Conservation (phyloP, 2,888 invertebrate genomes). For the Ennomos quercinarius region DNA sequence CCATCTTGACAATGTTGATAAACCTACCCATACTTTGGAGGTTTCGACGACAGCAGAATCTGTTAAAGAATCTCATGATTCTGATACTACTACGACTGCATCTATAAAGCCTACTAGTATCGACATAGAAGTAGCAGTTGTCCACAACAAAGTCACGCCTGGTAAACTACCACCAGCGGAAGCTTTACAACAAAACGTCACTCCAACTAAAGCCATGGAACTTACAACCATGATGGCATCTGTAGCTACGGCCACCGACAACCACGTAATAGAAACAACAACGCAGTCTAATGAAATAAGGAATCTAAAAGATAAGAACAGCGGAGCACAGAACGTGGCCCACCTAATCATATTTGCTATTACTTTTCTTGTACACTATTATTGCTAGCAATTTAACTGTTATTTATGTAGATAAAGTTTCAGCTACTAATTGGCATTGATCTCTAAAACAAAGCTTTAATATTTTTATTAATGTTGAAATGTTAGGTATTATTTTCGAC, state of each 20-base stretch:
- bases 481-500: conserved; percentile 40
- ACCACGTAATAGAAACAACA: conserved; percentile 31
- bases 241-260: conserved; percentile 36
- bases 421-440: conserved; percentile 44
- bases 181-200: conserved; percentile 66
- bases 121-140: conserved; percentile 27
- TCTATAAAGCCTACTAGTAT: conserved; percentile 30
- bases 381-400: conserved; percentile 11
- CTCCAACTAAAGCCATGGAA: conserved; percentile 52
- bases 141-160: conserved; percentile 20
- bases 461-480: conserved; percentile 45
- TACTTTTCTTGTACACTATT: conserved; percentile 25
- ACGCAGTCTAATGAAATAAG: conserved; percentile 17
- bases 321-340: conserved; percentile 29
- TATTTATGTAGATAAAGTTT: conserved; percentile 8
- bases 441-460: conserved; percentile 47
- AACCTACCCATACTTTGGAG: not conserved
- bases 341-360: conserved; percentile 16
- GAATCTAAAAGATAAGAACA: conserved; percentile 42
- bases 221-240: conserved; percentile 39
- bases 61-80: conserved; percentile 16
- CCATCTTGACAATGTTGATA: conserved; percentile 1
- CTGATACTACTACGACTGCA: conserved; percentile 1
- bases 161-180: conserved; percentile 64
- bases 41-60: conserved; percentile 3